Evolutionary conservation across 2,797 vertebrate genomes (phyloP), one percentile per base, ranked within the genome.

Genomic region (Prunella strophiata): DNA sequence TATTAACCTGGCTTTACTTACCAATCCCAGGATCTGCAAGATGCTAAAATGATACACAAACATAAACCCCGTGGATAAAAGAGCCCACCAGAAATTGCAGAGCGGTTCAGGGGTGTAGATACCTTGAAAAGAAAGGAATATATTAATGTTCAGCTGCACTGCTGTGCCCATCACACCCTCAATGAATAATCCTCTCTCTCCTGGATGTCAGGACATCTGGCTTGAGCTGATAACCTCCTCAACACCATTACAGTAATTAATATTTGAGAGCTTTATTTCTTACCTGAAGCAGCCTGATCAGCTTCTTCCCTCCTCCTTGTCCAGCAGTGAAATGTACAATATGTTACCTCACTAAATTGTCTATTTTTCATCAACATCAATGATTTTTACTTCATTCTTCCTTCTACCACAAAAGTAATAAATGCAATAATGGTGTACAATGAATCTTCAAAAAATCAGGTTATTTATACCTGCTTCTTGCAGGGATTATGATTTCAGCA

Each of bases 21-120:
- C 99, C 99, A 99, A 95, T 96, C 99, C 99, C 90, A 99, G 98
- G 80, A 98, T 94, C 97, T 99, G 99, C 96, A 99, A 96, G 97
- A 99, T 96, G 96, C 98, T 97, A 91, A 99, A 99, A 96, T 99
- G 99, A 94, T 99, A 99, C 81, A 99, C 98, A 98, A 99, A 99
- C 97, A 99, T 99, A 95, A 99, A 98, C 80, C 99, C 99, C 3
- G 98, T 99, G 91, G 99, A 98, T 67, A 99, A 98, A 93, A 99
- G 97, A 14, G 99, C 99, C 99, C 99, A 99, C 98, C 98, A 99
- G 98, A 99, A 99, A 97, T 99, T 99, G 95, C 97, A 95, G 89
- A 99, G 97, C 5, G 99, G 99, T 97, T 99, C 99, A 14, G 99
- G 98, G 89, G 98, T 99, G 97, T 99, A 99, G 86, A 98, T 98